Evolutionary conservation across 1,140 invertebrate species (phyloP), one percentile per base, ranked within the genome.

Genomic region (Sycophaga agraensis): DNA sequence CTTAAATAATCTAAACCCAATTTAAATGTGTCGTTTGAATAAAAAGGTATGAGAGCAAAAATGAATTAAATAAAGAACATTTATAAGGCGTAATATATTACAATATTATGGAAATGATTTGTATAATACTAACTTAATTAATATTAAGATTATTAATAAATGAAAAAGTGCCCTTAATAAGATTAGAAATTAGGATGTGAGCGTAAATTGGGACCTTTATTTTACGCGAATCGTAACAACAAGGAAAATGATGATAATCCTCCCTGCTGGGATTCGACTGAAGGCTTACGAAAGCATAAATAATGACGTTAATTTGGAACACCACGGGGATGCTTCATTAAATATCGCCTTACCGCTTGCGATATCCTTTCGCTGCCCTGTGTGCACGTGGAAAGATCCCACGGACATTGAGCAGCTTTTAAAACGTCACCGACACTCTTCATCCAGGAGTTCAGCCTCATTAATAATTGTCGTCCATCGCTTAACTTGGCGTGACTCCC

Each of bases 271-370:
- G 16, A n/a, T 28, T 39, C 19, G 50, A 19, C 21, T n/a, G n/a
- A n/a, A n/a, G 28, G 55, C 55, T 64, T 59, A 64, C 39, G 43
- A 8, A 49, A 42, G 53, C 58, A 68, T 69, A 72, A 70, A 73
- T 73, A 73, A 71, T 68, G 65, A 68, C 59, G 71, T 71, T 72
- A 73, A 73, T 73, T 72, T 56, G 56, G 34, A 43, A 46, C 67
- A 63, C 70, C 54, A 62, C 66, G 55, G 70, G 65, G 62, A 57
- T n/a, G 55, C 42, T 28, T 45, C 56, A 64, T 65, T 68, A 65
- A 48, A 68, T 62, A 63, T 55, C 40, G 40, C 43, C 61, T 59
- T 58, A 28, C 24, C 16, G 34, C 14, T 7, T 31, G 34, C 19
- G 37, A 7, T 16, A 37, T 56, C 45, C 46, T 31, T 40, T 40